A percentile compares a stretch with the other conserved stretches of the same genome.
Conservation (phyloP, 2,113 vertebrate species). For the Vombatus ursinus region DNA sequence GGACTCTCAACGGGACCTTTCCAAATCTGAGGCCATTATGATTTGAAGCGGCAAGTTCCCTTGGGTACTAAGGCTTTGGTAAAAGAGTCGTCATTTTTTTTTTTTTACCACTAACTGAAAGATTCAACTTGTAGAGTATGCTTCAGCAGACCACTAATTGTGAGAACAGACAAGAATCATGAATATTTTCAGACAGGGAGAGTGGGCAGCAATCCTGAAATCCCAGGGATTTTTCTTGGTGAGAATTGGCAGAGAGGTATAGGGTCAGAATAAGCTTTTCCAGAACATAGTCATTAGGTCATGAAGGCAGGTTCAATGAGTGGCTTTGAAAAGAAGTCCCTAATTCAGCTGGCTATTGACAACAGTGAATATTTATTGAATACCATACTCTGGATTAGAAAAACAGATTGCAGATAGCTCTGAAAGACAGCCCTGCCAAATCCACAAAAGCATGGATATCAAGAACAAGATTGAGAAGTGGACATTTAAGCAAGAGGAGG, state of each 20-base stretch:
- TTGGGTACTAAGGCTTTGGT: background rate
- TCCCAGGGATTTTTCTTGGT: background rate
- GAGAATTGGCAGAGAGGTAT: background rate
- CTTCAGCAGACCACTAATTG: background rate
- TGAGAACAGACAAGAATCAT: background rate
- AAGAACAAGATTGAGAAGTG: background rate
- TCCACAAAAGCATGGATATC: background rate
- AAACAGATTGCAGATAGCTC: background rate
- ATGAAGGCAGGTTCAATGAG: background rate
- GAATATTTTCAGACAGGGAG: background rate
- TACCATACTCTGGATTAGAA: background rate
- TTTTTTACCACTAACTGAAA: background rate
- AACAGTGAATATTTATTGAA: background rate
- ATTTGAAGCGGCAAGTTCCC: background rate
- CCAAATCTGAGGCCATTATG: background rate
- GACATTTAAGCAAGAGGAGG: too few species aligned
- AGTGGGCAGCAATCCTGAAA: background rate
- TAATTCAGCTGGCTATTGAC: background rate
- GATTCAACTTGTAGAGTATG: too few species aligned
- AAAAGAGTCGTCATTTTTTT: background rate
- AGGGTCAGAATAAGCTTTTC: background rate
- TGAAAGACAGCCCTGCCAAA: background rate
- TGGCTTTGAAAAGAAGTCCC: background rate
- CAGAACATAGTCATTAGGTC: background rate
- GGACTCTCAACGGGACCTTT: too few species aligned